These are phyloP conservation scores for Mola mola DNA, from an alignment of 2,113 vertebrate species.

Conservation along the genomic window DNA sequence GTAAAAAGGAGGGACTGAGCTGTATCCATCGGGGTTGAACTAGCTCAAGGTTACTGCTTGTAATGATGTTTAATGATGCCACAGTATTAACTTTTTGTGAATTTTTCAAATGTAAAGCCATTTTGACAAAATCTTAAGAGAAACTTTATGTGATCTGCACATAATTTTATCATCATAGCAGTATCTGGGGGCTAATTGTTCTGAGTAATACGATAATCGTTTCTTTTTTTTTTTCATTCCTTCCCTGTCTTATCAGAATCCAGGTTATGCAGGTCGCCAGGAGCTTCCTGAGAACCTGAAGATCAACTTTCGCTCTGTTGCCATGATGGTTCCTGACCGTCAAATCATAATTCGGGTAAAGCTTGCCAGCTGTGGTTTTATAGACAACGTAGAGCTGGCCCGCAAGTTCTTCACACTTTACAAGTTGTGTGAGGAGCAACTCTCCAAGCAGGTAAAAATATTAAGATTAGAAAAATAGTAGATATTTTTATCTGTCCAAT, in stretches of 20 bases:
- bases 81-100: neutral
- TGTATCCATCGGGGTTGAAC: constrained; percentile 18
- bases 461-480: neutral
- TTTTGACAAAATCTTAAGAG: no score
- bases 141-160: no score
- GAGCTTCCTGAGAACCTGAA: constrained; percentile 98
- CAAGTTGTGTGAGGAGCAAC: constrained; percentile 95
- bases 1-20: neutral
- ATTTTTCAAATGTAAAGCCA: neutral
- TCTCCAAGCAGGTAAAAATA: constrained; percentile 92
- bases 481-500: no score
- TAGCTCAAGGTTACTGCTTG: constrained; percentile 1
- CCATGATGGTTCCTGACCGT: constrained; percentile 98
- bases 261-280: constrained; percentile 95
- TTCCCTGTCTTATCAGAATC: no score
- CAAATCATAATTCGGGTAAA: constrained; percentile 98
- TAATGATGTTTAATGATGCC: constrained; percentile 19
- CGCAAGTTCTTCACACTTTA: constrained; percentile 96
- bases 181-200: no score
- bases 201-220: no score
- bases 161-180: no score
- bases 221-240: no score
- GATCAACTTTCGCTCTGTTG: constrained; percentile 95
- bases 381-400: constrained; percentile 90
- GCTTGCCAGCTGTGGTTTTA: constrained; percentile 95